These are phyloP conservation scores for Drosophila limbata DNA, from an alignment of 2,888 invertebrate genomes.

Conservation along the genomic window DNA sequence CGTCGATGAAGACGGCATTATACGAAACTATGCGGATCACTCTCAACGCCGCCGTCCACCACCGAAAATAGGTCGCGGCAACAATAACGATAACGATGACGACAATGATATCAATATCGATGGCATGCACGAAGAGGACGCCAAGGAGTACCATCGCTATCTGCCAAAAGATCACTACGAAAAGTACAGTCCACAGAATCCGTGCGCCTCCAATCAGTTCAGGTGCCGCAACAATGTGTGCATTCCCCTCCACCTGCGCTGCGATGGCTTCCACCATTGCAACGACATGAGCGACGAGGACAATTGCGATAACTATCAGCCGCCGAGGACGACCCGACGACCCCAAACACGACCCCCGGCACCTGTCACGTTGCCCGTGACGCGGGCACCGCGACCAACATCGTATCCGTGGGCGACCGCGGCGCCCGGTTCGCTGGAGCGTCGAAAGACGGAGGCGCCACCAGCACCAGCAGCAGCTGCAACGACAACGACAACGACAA, in stretches of 20 bases:
- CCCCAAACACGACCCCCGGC: conserved; percentile 9
- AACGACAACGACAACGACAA: conserved; percentile 18
- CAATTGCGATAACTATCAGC: conserved; percentile 83
- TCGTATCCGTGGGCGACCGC: conserved; percentile 7
- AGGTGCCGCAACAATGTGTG: conserved; percentile 88
- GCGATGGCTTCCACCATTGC: conserved; percentile 88
- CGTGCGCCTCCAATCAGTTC: conserved; percentile 87
- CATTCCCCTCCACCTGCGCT: conserved; percentile 86
- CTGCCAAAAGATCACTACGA: conserved; percentile 60
- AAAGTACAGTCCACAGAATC: conserved; percentile 64
- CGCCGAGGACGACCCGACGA: conserved; percentile 43
- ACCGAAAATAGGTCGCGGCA: conserved; percentile 10
- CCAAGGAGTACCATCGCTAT: conserved; percentile 59
- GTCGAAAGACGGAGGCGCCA: conserved; percentile 42
- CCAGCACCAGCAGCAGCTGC: conserved; percentile 3
- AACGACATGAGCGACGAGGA: conserved; percentile 87
- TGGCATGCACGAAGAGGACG: conserved; percentile 57
- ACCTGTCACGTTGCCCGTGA: conserved; percentile 2
- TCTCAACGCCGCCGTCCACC: conserved; percentile 27
- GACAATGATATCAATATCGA: conserved; percentile 5
- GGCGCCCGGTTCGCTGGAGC: conserved; percentile 33
- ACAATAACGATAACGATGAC: conserved; percentile 10
- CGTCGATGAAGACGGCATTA: conserved; percentile 71
- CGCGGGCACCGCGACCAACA: conserved; percentile 11
- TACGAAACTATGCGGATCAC: conserved; percentile 67